phyloP scores from a whole-genome alignment of 2,113 vertebrate species.

The Butorides virescens region DNA sequence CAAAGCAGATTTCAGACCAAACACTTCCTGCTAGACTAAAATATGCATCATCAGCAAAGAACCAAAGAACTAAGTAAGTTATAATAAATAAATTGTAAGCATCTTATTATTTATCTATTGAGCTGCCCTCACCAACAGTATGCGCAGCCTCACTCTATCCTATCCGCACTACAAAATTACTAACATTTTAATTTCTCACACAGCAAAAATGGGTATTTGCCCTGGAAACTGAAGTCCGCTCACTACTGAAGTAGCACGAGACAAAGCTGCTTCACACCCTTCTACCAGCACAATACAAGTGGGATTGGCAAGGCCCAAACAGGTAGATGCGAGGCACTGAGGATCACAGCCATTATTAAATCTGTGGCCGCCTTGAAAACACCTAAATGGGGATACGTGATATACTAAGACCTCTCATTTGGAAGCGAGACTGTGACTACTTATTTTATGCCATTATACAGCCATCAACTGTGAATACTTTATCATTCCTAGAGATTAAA shows the following conservation, averaged over 20 bases:
- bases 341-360: not conserved
- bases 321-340: not conserved
- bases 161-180: not conserved
- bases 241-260: not conserved
- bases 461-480: not conserved
- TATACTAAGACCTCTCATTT: not conserved
- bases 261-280: not conserved
- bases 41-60: not conserved
- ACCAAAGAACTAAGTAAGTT: not conserved
- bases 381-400: not conserved
- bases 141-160: accelerated
- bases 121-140: not conserved
- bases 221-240: not conserved
- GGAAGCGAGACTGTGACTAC: not conserved
- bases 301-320: not conserved
- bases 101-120: not conserved
- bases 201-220: not conserved
- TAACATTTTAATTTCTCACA: not conserved
- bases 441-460: not conserved
- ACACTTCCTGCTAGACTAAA: not conserved
- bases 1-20: not conserved
- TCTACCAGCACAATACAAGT: not conserved
- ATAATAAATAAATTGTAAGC: not conserved
- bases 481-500: conserved; percentile 2
- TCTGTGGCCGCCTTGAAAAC: not conserved